Percentiles rank a stretch among this genome's conserved stretches.
Conservation (phyloP, 2,797 vertebrate species). For the Gorsachius magnificus region DNA sequence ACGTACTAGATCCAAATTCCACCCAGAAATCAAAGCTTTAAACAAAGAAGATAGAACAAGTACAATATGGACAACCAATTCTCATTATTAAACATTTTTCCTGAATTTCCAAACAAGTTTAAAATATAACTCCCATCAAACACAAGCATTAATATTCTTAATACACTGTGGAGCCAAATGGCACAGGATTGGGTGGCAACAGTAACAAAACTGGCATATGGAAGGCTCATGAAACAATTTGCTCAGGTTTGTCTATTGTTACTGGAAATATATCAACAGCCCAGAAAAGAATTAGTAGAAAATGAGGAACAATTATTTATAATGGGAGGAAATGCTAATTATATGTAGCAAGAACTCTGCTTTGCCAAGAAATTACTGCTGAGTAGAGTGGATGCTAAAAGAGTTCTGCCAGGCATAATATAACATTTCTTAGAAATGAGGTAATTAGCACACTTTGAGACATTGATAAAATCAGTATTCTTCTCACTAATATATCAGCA, state of each 20-base stretch:
- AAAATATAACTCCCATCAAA: not conserved
- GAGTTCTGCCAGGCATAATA: not conserved
- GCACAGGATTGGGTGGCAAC: not conserved
- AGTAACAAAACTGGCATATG: not conserved
- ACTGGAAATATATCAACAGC: not conserved
- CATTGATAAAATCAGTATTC: slow-evolving; percentile 16
- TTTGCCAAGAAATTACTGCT: slow-evolving; percentile 8
- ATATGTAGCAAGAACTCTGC: not conserved
- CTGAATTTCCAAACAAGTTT: not conserved
- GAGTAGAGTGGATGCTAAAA: not conserved
- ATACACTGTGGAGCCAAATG: not conserved
- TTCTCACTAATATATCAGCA: not conserved
- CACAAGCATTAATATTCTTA: not conserved
- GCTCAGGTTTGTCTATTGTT: not conserved
- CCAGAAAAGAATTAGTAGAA: slow-evolving; percentile 43
- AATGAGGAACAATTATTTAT: slow-evolving; percentile 34
- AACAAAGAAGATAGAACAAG: not conserved
- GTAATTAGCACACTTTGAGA: slow-evolving; percentile 8
- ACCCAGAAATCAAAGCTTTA: not conserved
- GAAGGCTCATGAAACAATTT: not conserved
- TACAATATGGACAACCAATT: not conserved
- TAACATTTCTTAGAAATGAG: slow-evolving; percentile 39
- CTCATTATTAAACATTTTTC: not conserved
- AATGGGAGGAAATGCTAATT: slow-evolving; percentile 55
- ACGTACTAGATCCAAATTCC: not conserved